Base-by-base conservation (phyloP, 2,888 invertebrate genomes). In the Phorcus lineatus region DNA sequence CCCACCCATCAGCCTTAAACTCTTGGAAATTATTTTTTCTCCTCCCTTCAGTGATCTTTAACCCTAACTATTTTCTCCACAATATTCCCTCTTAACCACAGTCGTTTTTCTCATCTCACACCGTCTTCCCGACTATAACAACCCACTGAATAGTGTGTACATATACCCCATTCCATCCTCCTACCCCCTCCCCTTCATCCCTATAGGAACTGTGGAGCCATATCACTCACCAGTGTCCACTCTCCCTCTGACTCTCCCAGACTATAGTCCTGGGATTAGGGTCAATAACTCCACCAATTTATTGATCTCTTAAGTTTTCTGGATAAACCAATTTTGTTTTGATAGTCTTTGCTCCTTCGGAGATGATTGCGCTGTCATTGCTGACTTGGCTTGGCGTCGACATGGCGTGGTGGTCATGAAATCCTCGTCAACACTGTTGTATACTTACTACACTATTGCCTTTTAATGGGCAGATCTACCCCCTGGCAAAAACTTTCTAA, bases 301-400 rank as follows among this genome's bases (percentile, higher is more conserved):
- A 79, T 79, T 79, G 79, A 79, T 79, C 55, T 70, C 52, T 53
- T 31, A 80, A 75, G 82, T 80, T 82, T 80, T 82, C 80, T 75
- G 79, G 78, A 80, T 78, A 82, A 82, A 81, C 82, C 82, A 82
- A 82, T 81, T 82, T 78, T 81, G 81, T 79, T 81, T 70, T 81
- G 80, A 80, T 82, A 81, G 82, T 82, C 78, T 70, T 78, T 77
- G 74, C 76, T 55, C 62, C 74, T 66, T 78, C 74, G 22, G 31
- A 53, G 78, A 53, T 82, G 80, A 80, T 82, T 82, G 78, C 74
- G 13, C 47, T 82, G 82, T 82, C 80, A 78, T 57, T 74, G 54
- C 40, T 9, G 31, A 16, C n/a, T 22, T 31, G 52, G 7, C 19
- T 28, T 22, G 62, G 62, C 70, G 66, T 47, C 62, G 22, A 74